Evolutionary conservation across 2,888 invertebrate species (phyloP).

Genomic region (Zelleria hepariella): DNA sequence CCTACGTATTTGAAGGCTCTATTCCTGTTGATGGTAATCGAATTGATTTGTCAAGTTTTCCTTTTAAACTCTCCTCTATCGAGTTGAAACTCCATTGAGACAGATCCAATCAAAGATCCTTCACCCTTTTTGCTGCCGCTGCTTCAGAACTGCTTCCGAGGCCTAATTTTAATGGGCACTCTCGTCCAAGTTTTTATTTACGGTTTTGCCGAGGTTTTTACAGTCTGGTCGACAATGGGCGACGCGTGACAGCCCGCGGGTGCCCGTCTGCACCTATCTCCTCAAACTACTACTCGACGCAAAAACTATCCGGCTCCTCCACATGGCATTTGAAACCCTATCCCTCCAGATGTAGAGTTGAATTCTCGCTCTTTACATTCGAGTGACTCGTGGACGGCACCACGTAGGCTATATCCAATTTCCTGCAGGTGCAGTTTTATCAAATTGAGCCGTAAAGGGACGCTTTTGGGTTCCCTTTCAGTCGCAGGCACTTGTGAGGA

Average conservation of each 20-base stretch:
- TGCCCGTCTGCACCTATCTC: constrained; percentile 51
- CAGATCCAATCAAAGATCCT: not conserved
- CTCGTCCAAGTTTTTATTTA: not conserved
- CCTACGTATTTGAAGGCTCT: not conserved
- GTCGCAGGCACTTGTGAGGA: constrained; percentile 12
- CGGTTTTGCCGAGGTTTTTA: constrained; percentile 3
- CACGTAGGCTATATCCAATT: not conserved
- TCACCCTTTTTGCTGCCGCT: not conserved
- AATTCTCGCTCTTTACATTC: constrained; percentile 4
- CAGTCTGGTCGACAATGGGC: constrained; percentile 31
- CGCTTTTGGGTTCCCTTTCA: not conserved
- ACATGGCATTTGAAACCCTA: constrained; percentile 21
- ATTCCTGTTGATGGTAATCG: not conserved
- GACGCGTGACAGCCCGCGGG: constrained; percentile 65
- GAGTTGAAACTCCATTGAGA: not conserved
- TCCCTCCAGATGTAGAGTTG: not conserved
- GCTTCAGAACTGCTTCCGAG: not conserved
- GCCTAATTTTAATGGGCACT: not conserved
- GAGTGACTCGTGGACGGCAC: constrained; percentile 13
- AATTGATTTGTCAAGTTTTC: not conserved
- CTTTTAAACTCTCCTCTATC: not conserved
- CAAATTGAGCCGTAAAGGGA: not conserved
- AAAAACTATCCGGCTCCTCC: constrained; percentile 26
- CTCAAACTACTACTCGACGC: constrained; percentile 25
- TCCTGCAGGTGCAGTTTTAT: not conserved